A percentile compares a stretch with the other conserved stretches of the same genome.
These are phyloP conservation scores for Cirrhinus molitorella DNA, from an alignment of 2,797 vertebrate species.

Conservation along the genomic window DNA sequence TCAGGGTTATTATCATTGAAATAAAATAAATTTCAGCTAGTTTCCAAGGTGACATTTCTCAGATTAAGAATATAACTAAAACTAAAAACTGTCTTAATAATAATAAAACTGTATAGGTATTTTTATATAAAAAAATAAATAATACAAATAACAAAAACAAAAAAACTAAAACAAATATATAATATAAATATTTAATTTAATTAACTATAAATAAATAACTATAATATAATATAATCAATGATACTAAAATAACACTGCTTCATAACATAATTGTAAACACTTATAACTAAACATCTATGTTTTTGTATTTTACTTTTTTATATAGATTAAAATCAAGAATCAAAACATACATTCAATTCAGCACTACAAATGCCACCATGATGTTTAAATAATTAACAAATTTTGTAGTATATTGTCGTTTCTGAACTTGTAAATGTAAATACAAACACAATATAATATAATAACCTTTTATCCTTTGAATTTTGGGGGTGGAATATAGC, in stretches of 20 bases:
- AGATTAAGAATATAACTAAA: neutral
- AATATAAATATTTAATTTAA: too few species aligned
- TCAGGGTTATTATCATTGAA: neutral
- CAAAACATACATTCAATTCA: neutral
- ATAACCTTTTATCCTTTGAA: neutral
- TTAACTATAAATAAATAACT: too few species aligned
- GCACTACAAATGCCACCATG: neutral
- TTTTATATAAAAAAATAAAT: neutral
- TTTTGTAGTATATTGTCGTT: neutral
- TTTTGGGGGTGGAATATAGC: neutral
- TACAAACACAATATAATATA: too few species aligned
- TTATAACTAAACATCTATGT: too few species aligned
- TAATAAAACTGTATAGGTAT: neutral
- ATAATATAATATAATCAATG: too few species aligned
- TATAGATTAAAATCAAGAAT: too few species aligned
- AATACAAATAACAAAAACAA: too few species aligned
- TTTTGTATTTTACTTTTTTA: too few species aligned
- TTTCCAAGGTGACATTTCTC: neutral
- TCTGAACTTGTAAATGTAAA: neutral
- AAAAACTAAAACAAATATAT: too few species aligned
- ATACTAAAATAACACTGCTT: too few species aligned
- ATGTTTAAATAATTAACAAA: neutral
- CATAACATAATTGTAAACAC: too few species aligned
- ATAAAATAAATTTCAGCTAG: neutral
- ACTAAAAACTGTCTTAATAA: neutral